These are phyloP conservation scores for Saturnia pavonia DNA, from an alignment of 2,888 invertebrate species.

Conservation along the genomic window DNA sequence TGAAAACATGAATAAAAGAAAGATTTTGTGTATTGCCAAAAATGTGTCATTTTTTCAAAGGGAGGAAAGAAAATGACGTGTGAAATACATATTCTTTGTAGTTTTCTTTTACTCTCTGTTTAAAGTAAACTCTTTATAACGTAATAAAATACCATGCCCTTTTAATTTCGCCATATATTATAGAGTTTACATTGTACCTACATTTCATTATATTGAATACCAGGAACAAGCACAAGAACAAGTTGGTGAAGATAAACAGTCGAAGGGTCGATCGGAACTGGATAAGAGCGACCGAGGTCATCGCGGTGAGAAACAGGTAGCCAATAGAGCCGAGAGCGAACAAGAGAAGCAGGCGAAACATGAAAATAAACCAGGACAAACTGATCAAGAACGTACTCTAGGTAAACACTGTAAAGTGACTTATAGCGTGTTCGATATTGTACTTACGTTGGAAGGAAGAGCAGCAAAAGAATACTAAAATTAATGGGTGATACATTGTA, in stretches of 20 bases:
- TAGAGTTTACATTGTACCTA: background rate
- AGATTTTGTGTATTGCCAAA: no score
- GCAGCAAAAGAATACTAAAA: no score
- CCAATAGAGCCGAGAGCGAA: conserved; percentile 61
- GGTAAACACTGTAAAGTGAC: conserved; percentile 49
- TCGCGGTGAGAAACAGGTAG: conserved; percentile 76
- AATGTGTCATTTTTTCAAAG: no score
- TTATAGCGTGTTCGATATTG: background rate
- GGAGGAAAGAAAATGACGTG: no score
- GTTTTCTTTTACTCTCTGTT: no score
- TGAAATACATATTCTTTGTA: no score
- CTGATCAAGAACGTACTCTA: conserved; percentile 87
- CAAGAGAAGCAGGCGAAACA: conserved; percentile 66
- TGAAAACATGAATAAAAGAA: no score
- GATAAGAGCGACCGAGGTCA: conserved; percentile 88
- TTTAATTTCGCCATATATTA: no score
- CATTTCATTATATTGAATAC: background rate
- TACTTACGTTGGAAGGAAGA: no score
- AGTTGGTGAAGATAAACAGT: conserved; percentile 83
- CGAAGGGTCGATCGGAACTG: conserved; percentile 88
- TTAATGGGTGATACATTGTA: no score
- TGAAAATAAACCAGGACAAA: conserved; percentile 88
- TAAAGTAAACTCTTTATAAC: no score
- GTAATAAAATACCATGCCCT: no score
- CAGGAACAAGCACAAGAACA: conserved; percentile 83